Evolutionary conservation across 2,113 vertebrate species (phyloP), one percentile per base, ranked within the genome.

Genomic region (Psilopsiagon aymara): DNA sequence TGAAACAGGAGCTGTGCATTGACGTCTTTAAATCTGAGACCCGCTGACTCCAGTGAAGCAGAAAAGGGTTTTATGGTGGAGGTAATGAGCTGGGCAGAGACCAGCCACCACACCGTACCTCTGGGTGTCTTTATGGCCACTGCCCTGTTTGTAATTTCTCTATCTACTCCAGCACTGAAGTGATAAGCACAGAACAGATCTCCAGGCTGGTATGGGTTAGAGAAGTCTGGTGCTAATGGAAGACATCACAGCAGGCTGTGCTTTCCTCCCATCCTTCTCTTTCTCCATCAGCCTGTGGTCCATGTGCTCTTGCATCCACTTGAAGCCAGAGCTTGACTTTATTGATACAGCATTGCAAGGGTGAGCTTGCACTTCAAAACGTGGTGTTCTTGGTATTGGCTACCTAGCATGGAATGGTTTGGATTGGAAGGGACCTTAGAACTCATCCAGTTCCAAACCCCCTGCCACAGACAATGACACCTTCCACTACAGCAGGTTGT

Each of bases 11-110:
- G 25, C 60, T 63, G 46, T 63, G 33, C n/a, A 17, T 11, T 41
- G 60, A 62, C 1, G 0, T 23, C 74, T 39, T 37, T 79, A 89
- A 90, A 79, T 57, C 62, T 67, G 66, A 37, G 46, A 81, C 37
- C 31, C 0, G 1, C 63, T 68, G 76, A 35, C 27, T 39, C 64
- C 0, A 0, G 55, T 37, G 67, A 78, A 83, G 66, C 43, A 64
- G 23, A 0, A 3, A 67, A 13, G 25, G 20, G 17, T 17, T 91
- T 94, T 35, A 41, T 2, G 7, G 29, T 13, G 9, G 66, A 68
- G 41, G 41, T 92, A 78, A 79, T 1, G 46, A 90, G 33, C 75
- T 92, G 78, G 85, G 63, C 62, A 87, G 87, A 68, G 33, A 87
- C 19, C 52, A 82, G 63, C 16, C 33, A 67, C 11, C 51, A 51